Percentiles rank a stretch among this genome's conserved stretches.
These are phyloP conservation scores for Megaceryle maxima DNA, from an alignment of 2,113 vertebrate genomes.

Conservation along the genomic window DNA sequence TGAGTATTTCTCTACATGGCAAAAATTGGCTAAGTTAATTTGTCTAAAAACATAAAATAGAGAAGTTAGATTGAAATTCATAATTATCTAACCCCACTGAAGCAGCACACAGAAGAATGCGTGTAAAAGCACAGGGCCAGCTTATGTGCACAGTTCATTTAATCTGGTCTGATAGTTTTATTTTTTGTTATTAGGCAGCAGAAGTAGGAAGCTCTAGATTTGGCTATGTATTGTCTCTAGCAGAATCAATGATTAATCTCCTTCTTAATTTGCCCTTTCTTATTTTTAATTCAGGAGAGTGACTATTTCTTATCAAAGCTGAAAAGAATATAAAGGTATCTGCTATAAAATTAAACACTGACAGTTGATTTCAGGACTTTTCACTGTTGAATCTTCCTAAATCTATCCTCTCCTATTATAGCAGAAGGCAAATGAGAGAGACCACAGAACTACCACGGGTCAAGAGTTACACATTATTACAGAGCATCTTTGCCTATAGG, in stretches of 20 bases:
- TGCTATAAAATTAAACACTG: not conserved
- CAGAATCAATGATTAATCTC: not conserved
- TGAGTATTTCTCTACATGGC: not conserved
- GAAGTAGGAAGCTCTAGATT: not conserved
- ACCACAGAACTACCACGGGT: not conserved
- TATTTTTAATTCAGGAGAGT: not conserved
- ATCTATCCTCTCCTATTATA: not conserved
- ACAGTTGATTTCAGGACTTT: not conserved
- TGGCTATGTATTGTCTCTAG: not conserved
- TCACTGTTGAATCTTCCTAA: not conserved
- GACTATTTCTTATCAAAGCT: not conserved
- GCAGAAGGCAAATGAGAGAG: not conserved
- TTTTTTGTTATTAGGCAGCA: not conserved
- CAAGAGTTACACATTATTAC: not conserved
- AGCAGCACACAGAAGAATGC: not conserved
- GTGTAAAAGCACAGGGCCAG: not conserved
- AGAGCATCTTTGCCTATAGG: not conserved
- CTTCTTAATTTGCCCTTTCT: not conserved
- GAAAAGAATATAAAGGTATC: not conserved
- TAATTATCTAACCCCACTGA: not conserved
- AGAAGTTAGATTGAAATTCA: not conserved
- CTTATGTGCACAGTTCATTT: not conserved
- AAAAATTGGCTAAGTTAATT: not conserved
- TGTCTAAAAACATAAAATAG: not conserved
- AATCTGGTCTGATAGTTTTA: not conserved